phyloP scores from a whole-genome alignment of 1,140 invertebrate species.

The Ridgeia piscesae region DNA sequence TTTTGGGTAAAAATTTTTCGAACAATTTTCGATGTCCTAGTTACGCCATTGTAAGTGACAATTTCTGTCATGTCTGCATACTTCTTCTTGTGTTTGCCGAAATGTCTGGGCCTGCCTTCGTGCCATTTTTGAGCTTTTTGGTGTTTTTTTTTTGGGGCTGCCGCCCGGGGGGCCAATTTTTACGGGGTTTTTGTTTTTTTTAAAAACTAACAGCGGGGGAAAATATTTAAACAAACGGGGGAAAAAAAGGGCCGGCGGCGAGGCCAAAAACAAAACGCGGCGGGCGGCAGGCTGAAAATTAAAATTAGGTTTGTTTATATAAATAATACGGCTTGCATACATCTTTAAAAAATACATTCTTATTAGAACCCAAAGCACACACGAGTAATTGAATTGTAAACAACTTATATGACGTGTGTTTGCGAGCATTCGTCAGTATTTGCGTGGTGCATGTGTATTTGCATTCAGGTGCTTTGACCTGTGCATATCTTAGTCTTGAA shows the following conservation, averaged over 20 bases:
- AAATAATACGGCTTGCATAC: neutral
- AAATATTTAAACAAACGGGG: no score
- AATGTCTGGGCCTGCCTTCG: neutral
- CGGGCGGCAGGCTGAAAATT: no score
- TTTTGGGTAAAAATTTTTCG: neutral
- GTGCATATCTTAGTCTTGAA: neutral
- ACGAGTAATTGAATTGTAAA: neutral
- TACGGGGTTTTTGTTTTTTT: no score
- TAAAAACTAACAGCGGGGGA: no score
- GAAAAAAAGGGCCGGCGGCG: no score
- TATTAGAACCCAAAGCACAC: neutral
- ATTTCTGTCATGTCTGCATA: neutral
- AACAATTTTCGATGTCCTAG: no score
- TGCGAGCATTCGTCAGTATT: neutral
- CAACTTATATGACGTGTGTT: neutral
- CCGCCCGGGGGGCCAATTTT: no score
- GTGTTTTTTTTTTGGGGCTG: no score
- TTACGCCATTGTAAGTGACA: no score
- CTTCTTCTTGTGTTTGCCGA: neutral
- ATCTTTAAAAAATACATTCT: neutral
- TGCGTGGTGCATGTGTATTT: neutral
- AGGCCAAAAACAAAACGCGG: no score
- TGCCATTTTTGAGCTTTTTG: no score
- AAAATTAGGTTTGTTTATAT: conserved; percentile 15
- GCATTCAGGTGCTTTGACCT: neutral